A percentile compares a stretch with the other conserved stretches of the same genome.
Conservation (phyloP, 2,797 vertebrate genomes). For the Setipinna tenuifilis region DNA sequence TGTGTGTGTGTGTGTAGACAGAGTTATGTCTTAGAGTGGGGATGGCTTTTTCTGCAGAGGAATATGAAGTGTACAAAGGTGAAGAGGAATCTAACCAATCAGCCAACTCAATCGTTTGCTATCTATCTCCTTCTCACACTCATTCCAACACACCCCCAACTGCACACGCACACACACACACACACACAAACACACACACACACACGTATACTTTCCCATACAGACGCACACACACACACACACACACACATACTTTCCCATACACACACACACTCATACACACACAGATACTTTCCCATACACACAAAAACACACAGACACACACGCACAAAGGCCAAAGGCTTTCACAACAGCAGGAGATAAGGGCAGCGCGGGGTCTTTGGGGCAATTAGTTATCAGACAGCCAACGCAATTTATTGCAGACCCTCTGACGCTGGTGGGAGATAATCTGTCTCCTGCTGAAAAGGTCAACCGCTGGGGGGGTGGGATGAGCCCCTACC, state of each 20-base stretch:
- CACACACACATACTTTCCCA: not conserved
- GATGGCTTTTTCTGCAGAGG: not conserved
- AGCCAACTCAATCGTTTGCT: not conserved
- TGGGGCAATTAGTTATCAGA: conserved; percentile 14
- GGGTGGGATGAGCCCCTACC: too few relatives aligned
- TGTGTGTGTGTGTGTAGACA: not conserved
- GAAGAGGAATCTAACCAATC: not conserved
- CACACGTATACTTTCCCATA: too few relatives aligned
- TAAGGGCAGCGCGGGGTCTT: not conserved
- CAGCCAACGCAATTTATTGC: not conserved
- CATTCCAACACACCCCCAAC: too few relatives aligned
- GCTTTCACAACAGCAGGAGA: conserved; percentile 7
- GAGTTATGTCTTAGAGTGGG: not conserved
- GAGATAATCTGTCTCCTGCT: conserved; percentile 13
- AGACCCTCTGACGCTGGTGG: not conserved
- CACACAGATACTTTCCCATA: too few relatives aligned
- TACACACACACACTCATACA: not conserved
- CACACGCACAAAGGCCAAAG: conserved; percentile 7
- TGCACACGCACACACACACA: too few relatives aligned
- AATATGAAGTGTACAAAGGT: not conserved
- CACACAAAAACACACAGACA: not conserved
- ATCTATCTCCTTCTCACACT: not conserved
- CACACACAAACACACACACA: too few relatives aligned
- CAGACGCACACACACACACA: too few relatives aligned
- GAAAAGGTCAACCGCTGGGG: conserved; percentile 5